Base-by-base conservation (phyloP, 2,888 invertebrate species). In the Oconnorella tubifera region DNA sequence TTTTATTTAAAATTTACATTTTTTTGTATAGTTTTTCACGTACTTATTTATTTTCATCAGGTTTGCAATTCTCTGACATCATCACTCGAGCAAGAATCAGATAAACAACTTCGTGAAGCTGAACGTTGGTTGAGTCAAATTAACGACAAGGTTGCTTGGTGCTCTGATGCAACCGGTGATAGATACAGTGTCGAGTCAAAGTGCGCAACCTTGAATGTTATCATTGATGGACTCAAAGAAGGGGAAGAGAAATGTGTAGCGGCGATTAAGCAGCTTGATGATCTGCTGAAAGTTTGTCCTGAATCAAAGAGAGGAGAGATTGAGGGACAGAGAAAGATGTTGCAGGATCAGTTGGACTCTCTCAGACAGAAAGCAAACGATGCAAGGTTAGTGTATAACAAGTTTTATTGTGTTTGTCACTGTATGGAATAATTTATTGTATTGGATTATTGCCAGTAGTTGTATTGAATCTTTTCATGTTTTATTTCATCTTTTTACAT, bases 131-230 rank as follows among this genome's bases (percentile, higher is more conserved):
- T 95, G 10, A 86, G 87, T 59, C 88, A 90, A 1, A 88, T 90
- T 70, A 89, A 89, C 69, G 95, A 96, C 77, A 95, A 92, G 83
- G 89, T 90, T 28, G 87, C 88, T 48, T 95, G 95, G 93, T 85
- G 91, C 48, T 86, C 89, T 31, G 91, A 91, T 74, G 90, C 90
- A 72, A 86, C 89, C 0, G 87, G 90, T 0, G 87, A 89, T 23
- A 90, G 92, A 75, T 89, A 94, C 79, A 93, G 92, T 78, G 85
- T 95, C 32, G 92, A 95, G 84, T 91, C 93, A 0, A 96, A 96
- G 88, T 89, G 28, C 88, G 88, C 90, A 1, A 78, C 81, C n/a
- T 74, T 82, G 32, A 62, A 76, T 75, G 80, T 80, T 55, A 70
- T 80, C 31, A 70, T 75, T 65, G 70, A 70, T 61, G 89, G 91